phyloP scores from a whole-genome alignment of 2,113 vertebrate species.

The Austrofundulus limnaeus region DNA sequence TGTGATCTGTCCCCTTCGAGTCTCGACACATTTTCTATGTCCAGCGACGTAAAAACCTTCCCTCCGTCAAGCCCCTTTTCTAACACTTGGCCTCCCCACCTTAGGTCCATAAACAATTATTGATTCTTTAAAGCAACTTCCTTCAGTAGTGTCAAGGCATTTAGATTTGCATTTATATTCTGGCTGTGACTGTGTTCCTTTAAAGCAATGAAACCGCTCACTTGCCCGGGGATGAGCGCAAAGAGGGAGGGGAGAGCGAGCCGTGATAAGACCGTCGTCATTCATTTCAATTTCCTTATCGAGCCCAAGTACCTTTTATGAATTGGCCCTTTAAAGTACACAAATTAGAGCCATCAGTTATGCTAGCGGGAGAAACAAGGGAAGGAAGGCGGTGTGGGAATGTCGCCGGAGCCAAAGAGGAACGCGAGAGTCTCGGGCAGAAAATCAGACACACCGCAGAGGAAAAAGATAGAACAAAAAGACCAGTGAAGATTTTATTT shows the following conservation, averaged over 20 bases:
- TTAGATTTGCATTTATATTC: constrained; percentile 77
- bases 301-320: constrained; percentile 74
- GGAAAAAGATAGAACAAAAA: constrained; percentile 24
- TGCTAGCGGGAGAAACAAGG: constrained; percentile 59
- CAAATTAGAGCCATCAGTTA: constrained; percentile 79
- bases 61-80: constrained; percentile 56
- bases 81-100: constrained; percentile 51
- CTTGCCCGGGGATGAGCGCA: constrained; percentile 54
- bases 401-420: constrained; percentile 26
- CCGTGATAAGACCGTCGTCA: constrained; percentile 71
- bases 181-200: constrained; percentile 52
- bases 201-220: constrained; percentile 62
- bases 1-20: constrained; percentile 18
- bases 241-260: constrained; percentile 34
- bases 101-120: constrained; percentile 67
- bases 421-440: constrained; percentile 30
- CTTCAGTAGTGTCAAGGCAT: constrained; percentile 64
- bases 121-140: constrained; percentile 68
- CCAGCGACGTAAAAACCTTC: constrained; percentile 52
- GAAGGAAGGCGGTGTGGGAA: constrained; percentile 28
- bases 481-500: constrained; percentile 3
- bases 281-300: constrained; percentile 76
- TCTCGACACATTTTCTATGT: constrained; percentile 24
- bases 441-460: constrained; percentile 49
- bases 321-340: constrained; percentile 77